phyloP scores from a whole-genome alignment of 2,888 invertebrate species.

The Ernsta delagoae region DNA sequence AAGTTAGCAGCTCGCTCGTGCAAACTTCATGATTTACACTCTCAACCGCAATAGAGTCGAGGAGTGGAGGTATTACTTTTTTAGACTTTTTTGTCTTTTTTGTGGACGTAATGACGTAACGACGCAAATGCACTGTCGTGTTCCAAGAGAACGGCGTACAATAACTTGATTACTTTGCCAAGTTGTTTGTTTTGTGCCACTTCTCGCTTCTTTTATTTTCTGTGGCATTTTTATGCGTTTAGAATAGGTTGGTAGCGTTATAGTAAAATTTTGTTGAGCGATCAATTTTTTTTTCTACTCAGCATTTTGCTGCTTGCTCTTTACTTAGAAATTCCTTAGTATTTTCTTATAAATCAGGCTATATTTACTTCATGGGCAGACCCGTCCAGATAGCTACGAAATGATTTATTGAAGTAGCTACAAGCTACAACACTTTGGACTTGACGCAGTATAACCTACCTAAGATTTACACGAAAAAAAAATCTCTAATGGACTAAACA shows the following conservation, averaged over 20 bases:
- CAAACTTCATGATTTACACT: constrained; percentile 8
- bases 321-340: neutral
- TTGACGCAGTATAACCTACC: neutral
- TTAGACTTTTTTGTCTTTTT: neutral
- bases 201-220: no score
- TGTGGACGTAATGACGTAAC: neutral
- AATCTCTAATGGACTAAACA: no score
- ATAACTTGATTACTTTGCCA: no score
- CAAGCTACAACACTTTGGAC: neutral
- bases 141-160: no score
- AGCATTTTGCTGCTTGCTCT: no score
- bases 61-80: constrained; percentile 2
- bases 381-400: neutral
- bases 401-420: neutral
- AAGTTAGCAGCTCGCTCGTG: neutral
- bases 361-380: neutral
- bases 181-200: no score
- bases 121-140: neutral
- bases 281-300: no score
- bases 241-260: neutral
- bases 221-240: neutral
- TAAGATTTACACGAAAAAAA: neutral
- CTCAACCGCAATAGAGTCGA: constrained; percentile 2
- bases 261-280: no score
- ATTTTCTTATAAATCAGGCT: neutral